Conservation (phyloP, 2,113 vertebrate species). For the Anthoscopus minutus region DNA sequence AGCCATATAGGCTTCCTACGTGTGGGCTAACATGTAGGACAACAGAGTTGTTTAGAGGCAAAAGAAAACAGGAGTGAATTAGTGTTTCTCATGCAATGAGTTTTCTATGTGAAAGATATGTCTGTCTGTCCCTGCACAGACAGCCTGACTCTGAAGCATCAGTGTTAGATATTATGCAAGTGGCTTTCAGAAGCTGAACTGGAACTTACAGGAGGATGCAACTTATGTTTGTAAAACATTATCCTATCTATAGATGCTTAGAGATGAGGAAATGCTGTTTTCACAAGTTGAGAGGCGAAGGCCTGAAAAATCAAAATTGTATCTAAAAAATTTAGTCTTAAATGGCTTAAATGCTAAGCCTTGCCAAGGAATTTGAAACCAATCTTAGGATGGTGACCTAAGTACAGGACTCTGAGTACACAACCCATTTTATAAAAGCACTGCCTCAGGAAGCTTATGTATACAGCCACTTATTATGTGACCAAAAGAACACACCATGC, state of each 20-base stretch:
- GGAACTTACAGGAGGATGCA: neutral
- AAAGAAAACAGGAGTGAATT: neutral
- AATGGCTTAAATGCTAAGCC: neutral
- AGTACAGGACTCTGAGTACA: neutral
- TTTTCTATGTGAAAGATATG: neutral
- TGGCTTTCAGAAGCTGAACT: neutral
- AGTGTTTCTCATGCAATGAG: neutral
- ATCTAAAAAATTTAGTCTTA: neutral
- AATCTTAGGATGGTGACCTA: neutral
- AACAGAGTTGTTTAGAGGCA: neutral
- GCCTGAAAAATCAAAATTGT: neutral
- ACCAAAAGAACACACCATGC: neutral
- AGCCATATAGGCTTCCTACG: neutral
- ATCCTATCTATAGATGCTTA: neutral
- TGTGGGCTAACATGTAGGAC: neutral
- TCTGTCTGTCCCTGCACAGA: neutral
- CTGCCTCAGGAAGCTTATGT: neutral
- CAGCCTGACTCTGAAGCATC: too few species aligned
- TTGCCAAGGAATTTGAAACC: neutral
- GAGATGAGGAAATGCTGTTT: neutral
- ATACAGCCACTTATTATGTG: neutral
- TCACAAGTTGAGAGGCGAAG: neutral
- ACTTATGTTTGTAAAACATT: neutral
- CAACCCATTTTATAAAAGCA: neutral
- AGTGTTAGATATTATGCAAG: neutral